Evolutionary conservation across 1,140 invertebrate species (phyloP), one percentile per base, ranked within the genome.

Genomic region (Protaetia brevitarsis): DNA sequence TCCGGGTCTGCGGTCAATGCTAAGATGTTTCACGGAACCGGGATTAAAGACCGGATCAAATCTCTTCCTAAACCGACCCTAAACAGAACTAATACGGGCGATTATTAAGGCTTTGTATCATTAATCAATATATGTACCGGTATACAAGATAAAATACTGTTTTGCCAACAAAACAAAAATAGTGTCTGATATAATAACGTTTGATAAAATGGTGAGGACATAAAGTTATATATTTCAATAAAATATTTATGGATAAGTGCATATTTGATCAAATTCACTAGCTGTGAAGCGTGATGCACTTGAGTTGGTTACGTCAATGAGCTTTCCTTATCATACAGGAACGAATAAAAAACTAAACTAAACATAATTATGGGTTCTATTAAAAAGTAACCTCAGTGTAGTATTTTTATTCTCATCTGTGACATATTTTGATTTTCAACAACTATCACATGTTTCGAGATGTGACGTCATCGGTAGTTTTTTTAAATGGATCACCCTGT

Each of bases 41-140:
- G 51, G 51, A 56, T 56, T 56, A 56, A 56, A 56, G 51, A 23
- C 26, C 51, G 51, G 51, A 56, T 56, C 51, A 56, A 56, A 56
- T 56, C 51, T 56, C 56, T 58, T 58, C 56, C 56, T 27, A 58
- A 58, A 27, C 56, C 56, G 28, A 58, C 56, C 56, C 56, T 58
- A 58, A 58, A 58, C 56, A 58, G 56, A 58, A 58, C 56, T 58
- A 58, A 58, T 58, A 30, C 56, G 56, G 16, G 56, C 56, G 56
- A 58, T 58, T 58, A 58, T 58, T 58, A 30, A 58, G 28, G 56
- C 56, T 58, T 58, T 58, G 56, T 58, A 45, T 45, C 41, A 45
- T 45, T 45, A 45, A 45, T 45, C 41, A 45, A 45, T 45, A 45
- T 19, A 21, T 45, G 41, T 45, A 45, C n/a, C n/a, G n/a, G n/a